Evolutionary conservation across 2,888 invertebrate species (phyloP), one percentile per base, ranked within the genome.

Genomic region (Erpobdella octoculata): DNA sequence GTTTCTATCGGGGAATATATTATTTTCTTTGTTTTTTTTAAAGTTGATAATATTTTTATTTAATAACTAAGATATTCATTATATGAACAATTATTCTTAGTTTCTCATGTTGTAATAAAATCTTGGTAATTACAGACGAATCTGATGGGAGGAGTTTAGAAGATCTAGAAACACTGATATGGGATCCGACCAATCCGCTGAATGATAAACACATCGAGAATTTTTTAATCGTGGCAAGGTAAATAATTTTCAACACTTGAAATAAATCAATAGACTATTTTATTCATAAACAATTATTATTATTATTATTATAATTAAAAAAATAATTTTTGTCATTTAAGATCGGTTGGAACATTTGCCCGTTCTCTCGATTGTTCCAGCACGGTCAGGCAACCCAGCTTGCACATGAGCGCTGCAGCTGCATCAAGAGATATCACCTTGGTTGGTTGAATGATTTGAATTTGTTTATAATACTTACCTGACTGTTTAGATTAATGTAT

Each of bases 351-450:
- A 78, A 98, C 98, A 76, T 98, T 98, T 86, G 94, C 97, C 76
- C 89, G 98, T 78, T 97, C 98, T 74, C 88, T 98, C 77, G 98
- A 99, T 86, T 95, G 95, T 85, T 94, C 94, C 78, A 94, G 94
- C 84, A 93, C 95, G 78, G 93, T 97, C 65, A 93, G 97, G 84
- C 95, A 98, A 83, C 97, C 98, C 74, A 93, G 93, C 80, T 87
- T 98, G 79, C 97, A 98, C 85, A 95, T 98, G 94, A 95, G 95
- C 80, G 98, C 97, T 75, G 97, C 98, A 71, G 96, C 97, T 75
- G 98, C 98, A 76, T 94, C 94, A 80, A 88, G 98, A 79, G 98
- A 99, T 86, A 93, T 97, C 79, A 98, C 98, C 76, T 87, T 83
- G 76, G 82, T 82, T 71, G 33, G 62, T 62, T 33, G 12, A 4